Conservation (phyloP, 30 jellyfish, hydroid and myxozoan genomes). For the Aurelia sp. region DNA sequence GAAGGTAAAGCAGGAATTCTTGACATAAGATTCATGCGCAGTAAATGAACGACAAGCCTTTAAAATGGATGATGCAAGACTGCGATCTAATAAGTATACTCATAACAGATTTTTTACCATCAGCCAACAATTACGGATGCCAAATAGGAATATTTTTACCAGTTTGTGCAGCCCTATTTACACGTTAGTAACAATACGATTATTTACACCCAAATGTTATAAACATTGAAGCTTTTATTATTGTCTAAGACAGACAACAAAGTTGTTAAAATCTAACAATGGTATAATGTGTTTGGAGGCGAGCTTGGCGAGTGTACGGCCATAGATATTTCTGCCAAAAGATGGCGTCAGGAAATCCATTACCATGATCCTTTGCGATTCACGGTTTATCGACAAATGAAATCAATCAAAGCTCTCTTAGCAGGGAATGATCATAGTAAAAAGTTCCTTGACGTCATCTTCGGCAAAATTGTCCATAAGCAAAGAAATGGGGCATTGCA, state of each 20-base stretch:
- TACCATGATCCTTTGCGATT: no score
- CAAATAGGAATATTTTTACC: slow-evolving; percentile 25
- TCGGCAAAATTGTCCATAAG: no score
- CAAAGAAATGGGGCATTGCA: no score
- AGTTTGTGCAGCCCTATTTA: slow-evolving; percentile 78
- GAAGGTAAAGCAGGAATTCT: neutral
- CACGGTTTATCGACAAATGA: no score
- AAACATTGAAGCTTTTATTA: neutral
- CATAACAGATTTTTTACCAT: slow-evolving; percentile 7
- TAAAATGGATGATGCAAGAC: slow-evolving; percentile 15
- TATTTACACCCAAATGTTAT: slow-evolving; percentile 71
- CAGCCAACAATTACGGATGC: slow-evolving; percentile 7
- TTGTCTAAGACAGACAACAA: neutral
- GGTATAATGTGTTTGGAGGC: no score
- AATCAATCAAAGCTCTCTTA: no score
- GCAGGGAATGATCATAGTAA: no score
- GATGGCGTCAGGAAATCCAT: no score
- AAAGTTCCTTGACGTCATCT: no score
- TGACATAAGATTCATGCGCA: slow-evolving; percentile 16
- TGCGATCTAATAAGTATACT: slow-evolving; percentile 8
- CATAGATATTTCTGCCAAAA: no score
- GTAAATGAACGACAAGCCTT: slow-evolving; percentile 1
- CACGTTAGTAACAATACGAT: slow-evolving; percentile 26
- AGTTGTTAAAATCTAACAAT: no score
- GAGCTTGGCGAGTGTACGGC: no score